Evolutionary conservation across 30 jellyfish, hydroid and myxozoan genomes (phyloP), one percentile per base, ranked within the genome.

Genomic region (Aurelia sp.): DNA sequence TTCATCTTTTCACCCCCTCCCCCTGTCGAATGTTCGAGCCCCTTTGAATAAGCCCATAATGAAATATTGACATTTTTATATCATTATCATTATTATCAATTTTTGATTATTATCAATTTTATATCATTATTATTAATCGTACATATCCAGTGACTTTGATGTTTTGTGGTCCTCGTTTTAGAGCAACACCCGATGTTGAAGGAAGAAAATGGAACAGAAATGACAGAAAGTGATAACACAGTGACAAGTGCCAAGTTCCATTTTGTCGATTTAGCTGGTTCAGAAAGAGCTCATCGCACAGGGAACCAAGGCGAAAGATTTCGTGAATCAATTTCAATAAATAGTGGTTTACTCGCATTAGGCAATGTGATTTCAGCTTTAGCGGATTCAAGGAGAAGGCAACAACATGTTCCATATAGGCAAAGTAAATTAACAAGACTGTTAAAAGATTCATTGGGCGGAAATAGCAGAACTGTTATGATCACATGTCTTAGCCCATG

Each of bases 221-320:
- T 9, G 15, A 59, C 86, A 51, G 33, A 62, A 50, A 84, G 30
- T 62, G 78, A 44, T 27, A 92, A 63, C 22, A 44, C 81, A 10
- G 96, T 82, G 16, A 78, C 90, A 30, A 40, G 88, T 24, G 74
- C 98, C 13, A 85, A 83, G 51, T 90, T 95, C 61, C 92, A 90
- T 85, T 90, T 95, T 71, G 99, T 90, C 67, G 99, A 95, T 72
- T 89, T 95, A 8, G 99, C 99, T 80, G 99, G 99, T 18, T 95
- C 99, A 63, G 99, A 95, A 68, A 75, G 99, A 48, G 94, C 91
- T 8, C 99, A 95, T 55, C 96, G 96, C 59, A 88, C 99, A 68
- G 96, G 96, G 73, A 95, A 90, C 78, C 98, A 89, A 79, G 99
- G 99, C 21, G 98, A 90, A 75, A 24, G 99, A 60, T 95, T 95